Evolutionary conservation across 2,797 vertebrate genomes (phyloP).

Genomic region (Scarus forsteni): DNA sequence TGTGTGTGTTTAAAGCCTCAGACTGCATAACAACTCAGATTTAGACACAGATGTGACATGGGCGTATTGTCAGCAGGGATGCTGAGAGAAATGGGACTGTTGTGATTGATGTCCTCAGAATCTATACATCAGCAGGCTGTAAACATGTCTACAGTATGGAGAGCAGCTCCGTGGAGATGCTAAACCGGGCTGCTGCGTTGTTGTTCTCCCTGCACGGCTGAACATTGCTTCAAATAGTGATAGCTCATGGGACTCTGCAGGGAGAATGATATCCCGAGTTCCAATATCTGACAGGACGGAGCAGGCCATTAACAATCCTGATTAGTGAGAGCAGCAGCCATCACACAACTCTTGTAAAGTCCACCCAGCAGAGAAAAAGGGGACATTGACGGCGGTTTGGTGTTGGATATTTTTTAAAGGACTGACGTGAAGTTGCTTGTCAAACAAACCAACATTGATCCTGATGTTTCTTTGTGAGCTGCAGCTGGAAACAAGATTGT

Average conservation of each 20-base stretch:
- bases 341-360: constrained; percentile 36
- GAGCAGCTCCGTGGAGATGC: constrained; percentile 63
- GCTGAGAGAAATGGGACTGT: constrained; percentile 9
- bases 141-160: constrained; percentile 40
- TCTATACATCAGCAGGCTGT: constrained; percentile 22
- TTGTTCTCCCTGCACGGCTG: constrained; percentile 38
- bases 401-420: too few relatives aligned
- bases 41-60: constrained; percentile 7
- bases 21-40: constrained; percentile 8
- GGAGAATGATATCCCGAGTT: constrained; percentile 38
- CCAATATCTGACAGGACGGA: constrained; percentile 64
- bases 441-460: too few relatives aligned
- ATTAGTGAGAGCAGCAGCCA: constrained; percentile 56
- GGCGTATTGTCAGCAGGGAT: constrained; percentile 1
- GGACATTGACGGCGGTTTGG: too few relatives aligned
- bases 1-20: neutral
- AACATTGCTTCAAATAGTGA: constrained; percentile 50
- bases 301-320: constrained; percentile 67
- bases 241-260: constrained; percentile 38
- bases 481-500: too few relatives aligned
- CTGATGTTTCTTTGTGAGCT: too few relatives aligned
- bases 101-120: constrained; percentile 29
- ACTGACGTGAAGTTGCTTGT: too few relatives aligned
- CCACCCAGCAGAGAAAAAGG: constrained; percentile 20
- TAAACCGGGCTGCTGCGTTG: constrained; percentile 21